Evolutionary conservation across 1,140 invertebrate genomes (phyloP), one percentile per base, ranked within the genome.

Genomic region (Copidosoma floridanum): DNA sequence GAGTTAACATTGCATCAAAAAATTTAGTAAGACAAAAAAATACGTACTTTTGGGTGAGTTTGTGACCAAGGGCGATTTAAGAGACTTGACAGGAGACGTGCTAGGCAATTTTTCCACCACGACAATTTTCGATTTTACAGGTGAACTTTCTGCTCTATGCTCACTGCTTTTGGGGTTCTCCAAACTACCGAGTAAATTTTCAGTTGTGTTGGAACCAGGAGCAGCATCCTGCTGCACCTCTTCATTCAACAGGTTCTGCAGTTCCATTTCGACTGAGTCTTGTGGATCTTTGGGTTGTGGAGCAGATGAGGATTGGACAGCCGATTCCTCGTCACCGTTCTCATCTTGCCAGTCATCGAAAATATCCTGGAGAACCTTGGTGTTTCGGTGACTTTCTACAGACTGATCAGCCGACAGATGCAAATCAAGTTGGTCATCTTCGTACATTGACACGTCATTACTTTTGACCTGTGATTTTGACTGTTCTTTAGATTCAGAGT

Each of bases 311-410:
- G 38, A 35, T 61, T 66, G 18, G 41, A 61, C 23, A 40, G 59
- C 63, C 29, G n/a, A n/a, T 26, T 79, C 75, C n/a, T 77, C 75
- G 5, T 79, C 76, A 5, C 37, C 24, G 55, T 74, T 74, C 40
- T 80, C 78, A 29, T 77, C 79, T 2, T 68, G 70, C 79, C 79
- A 81, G 50, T 81, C 79, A 44, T 80, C 76, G 53, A 78, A 78
- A 12, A 81, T 81, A 50, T 77, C 75, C 52, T 81, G 74, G 50
- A 81, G 77, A 2, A 80, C 72, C 50, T 74, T 80, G n/a, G n/a
- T n/a, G n/a, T n/a, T n/a, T 26, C 76, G 69, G 26, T 71, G 69
- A 27, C 73, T 78, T 21, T 65, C 66, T 8, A 63, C 43, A 7
- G 50, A 62, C 29, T 62, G 60, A n/a, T n/a, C n/a, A 2, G 52